Percentiles rank a stretch among this genome's conserved stretches.
Evolutionary conservation across 2,797 vertebrate genomes (phyloP).

Genomic region (Sebastes variabilis): DNA sequence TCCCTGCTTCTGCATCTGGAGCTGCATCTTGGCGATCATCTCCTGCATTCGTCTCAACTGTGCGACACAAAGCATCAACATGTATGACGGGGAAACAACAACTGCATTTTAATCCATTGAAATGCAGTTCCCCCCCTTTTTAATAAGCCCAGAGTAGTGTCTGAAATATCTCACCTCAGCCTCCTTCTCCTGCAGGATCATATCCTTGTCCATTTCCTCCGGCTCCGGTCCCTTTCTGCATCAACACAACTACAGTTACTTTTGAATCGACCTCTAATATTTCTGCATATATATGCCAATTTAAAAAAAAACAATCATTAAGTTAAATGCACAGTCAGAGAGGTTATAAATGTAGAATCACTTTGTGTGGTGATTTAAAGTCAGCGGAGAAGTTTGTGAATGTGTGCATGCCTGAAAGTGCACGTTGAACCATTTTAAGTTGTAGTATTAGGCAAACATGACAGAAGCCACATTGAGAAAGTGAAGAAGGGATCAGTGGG

Average conservation of each 20-base stretch:
- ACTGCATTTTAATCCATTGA: neutral
- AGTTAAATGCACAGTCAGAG: neutral
- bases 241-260: slow-evolving; percentile 41
- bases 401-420: slow-evolving; percentile 1
- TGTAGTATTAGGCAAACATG: slow-evolving; percentile 41
- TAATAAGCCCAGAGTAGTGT: neutral
- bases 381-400: neutral
- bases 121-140: no score
- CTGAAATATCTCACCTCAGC: slow-evolving; percentile 87
- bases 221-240: slow-evolving; percentile 91
- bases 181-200: slow-evolving; percentile 98
- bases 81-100: neutral
- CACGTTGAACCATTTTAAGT: slow-evolving; percentile 7
- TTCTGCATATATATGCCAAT: neutral
- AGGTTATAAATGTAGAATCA: slow-evolving; percentile 5
- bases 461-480: slow-evolving; percentile 66
- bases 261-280: neutral
- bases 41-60: slow-evolving; percentile 98
- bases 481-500: slow-evolving; percentile 51
- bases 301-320: neutral
- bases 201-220: slow-evolving; percentile 96
- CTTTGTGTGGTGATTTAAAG: slow-evolving; percentile 3
- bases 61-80: neutral
- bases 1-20: slow-evolving; percentile 96
- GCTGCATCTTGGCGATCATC: slow-evolving; percentile 98